Evolutionary conservation across 2,797 vertebrate species (phyloP), one percentile per base, ranked within the genome.

Genomic region (Megaceryle alcyon): DNA sequence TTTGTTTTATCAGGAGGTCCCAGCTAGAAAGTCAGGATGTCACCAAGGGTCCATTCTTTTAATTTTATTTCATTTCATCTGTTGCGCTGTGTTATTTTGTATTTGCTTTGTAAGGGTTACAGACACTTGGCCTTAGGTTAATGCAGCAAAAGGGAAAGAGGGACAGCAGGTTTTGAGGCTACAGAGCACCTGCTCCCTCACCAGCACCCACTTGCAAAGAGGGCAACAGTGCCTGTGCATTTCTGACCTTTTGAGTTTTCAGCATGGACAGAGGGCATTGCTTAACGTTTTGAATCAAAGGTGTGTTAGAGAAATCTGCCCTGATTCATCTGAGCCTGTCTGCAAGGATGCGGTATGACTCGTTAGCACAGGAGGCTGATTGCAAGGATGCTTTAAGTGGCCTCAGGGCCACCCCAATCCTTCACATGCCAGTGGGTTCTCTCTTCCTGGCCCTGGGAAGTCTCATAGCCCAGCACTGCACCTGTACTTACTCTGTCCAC

Each of bases 1-100:
- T 86, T 84, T 57, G 26, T 26, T 72, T 61, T 81, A 49, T 96
- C 43, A 18, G 56, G 86, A 88, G 35, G 37, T 87, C n/a, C 51
- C 33, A 66, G 23, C 28, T 64, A 26, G 66, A 95, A 90, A 90
- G 60, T 48, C 68, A 48, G 35, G 17, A 3, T 23, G 15, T 82
- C 68, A 77, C 66, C 6, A 5, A 23, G 12, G 6, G 80, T 77
- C 75, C 2, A 0, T 53, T 54, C 22, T 92, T 91, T 49, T 57
- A 17, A 37, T 53, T 68, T 54, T 23, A 5, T 71, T 68, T 54
- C 23, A 5, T 71, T 48, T 10, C 37, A 15, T 49, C 69, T 80
- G 28, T 82, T 54, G n/a, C 56, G 39, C 80, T 81, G 60, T 65
- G 51, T 69, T 64, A 5, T 68, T 94, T 71, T 54, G 49, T 33